These are phyloP conservation scores for Manduca sexta DNA, from an alignment of 1,140 invertebrate genomes.

Conservation along the genomic window DNA sequence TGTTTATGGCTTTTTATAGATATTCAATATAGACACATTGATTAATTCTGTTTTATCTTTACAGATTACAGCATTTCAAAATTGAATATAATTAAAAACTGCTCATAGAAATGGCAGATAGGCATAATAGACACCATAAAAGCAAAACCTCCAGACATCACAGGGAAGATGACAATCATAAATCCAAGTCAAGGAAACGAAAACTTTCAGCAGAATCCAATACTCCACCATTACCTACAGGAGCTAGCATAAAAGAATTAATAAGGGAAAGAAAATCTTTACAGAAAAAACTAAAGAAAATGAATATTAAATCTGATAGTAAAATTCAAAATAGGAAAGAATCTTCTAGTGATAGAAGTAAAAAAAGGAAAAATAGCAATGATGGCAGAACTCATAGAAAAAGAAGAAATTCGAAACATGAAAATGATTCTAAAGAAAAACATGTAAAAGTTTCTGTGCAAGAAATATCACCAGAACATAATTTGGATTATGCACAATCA, in stretches of 20 bases:
- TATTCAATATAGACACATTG: not conserved
- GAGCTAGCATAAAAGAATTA: slow-evolving; percentile 34
- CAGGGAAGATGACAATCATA: slow-evolving; percentile 23
- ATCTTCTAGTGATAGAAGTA: not conserved
- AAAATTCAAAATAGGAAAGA: slow-evolving; percentile 5
- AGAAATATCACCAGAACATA: slow-evolving; percentile 33
- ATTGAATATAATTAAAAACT: slow-evolving; percentile 6
- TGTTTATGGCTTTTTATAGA: too few species aligned
- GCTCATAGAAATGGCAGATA: slow-evolving; percentile 33
- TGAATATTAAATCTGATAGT: slow-evolving; percentile 3
- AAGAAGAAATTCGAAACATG: slow-evolving; percentile 11
- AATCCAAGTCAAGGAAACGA: slow-evolving; percentile 25
- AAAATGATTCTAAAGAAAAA: slow-evolving; percentile 16
- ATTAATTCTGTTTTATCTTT: slow-evolving; percentile 21
- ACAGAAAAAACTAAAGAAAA: slow-evolving; percentile 35
- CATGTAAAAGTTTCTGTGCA: slow-evolving; percentile 17
- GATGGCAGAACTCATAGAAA: slow-evolving; percentile 1
- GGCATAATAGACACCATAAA: slow-evolving; percentile 30
- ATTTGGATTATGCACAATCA: slow-evolving; percentile 28
- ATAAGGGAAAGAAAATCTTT: slow-evolving; percentile 48
- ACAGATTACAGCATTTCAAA: slow-evolving; percentile 21
- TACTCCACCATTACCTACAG: slow-evolving; percentile 54
- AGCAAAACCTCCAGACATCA: slow-evolving; percentile 27
- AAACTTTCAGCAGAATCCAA: slow-evolving; percentile 30
- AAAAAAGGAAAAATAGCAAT: slow-evolving; percentile 1